A percentile compares a stretch with the other conserved stretches of the same genome.
Conservation (phyloP, 2,888 invertebrate species). For the Lathronympha strigana region DNA sequence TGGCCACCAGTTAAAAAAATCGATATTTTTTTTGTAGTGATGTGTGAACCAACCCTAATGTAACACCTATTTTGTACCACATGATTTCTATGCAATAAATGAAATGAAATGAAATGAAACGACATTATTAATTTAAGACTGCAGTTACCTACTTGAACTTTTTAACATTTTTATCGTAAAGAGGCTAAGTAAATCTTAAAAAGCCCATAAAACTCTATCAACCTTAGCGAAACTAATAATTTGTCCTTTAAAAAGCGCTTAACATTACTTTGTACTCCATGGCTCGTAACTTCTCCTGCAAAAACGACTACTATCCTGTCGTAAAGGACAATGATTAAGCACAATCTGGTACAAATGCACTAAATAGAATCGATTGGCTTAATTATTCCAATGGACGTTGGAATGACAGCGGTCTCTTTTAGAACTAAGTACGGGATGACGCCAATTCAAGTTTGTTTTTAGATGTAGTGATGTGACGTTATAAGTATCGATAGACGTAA, state of each 20-base stretch:
- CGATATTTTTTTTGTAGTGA: too few relatives aligned
- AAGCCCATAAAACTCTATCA: too few relatives aligned
- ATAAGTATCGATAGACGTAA: neutral
- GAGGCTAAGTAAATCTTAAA: too few relatives aligned
- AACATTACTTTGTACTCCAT: constrained; percentile 21
- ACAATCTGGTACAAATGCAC: constrained; percentile 49
- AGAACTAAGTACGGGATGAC: constrained; percentile 63
- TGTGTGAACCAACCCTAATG: too few relatives aligned
- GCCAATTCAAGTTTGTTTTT: constrained; percentile 72
- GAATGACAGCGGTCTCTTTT: constrained; percentile 67
- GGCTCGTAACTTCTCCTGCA: constrained; percentile 17
- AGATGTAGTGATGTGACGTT: constrained; percentile 50
- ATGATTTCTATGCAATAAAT: too few relatives aligned
- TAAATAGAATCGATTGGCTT: constrained; percentile 32
- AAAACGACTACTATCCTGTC: constrained; percentile 26
- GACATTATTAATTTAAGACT: too few relatives aligned
- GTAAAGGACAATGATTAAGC: constrained; percentile 72
- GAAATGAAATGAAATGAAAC: too few relatives aligned
- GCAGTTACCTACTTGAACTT: neutral
- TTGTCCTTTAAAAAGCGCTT: constrained; percentile 6
- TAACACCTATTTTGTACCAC: too few relatives aligned
- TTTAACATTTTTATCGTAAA: neutral
- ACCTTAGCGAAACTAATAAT: neutral
- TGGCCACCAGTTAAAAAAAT: too few relatives aligned
- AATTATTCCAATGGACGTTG: constrained; percentile 51